Evolutionary conservation across 2,888 invertebrate genomes (phyloP).

Genomic region (Agrilus cyanescens): DNA sequence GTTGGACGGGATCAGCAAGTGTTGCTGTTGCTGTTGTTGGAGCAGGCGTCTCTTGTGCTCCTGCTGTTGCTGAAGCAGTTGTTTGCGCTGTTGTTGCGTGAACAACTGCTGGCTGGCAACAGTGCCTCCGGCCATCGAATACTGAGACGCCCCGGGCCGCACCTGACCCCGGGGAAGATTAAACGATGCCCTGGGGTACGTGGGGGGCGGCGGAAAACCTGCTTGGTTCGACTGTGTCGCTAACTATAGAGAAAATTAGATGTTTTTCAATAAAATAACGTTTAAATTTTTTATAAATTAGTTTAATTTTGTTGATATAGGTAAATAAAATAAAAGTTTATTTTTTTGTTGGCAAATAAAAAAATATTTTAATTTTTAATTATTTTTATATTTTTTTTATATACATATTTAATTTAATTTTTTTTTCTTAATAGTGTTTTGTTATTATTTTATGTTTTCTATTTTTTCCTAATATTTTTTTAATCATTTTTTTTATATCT

Average conservation of each 20-base stretch:
- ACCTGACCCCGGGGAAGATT: slow-evolving; percentile 16
- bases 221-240: slow-evolving; percentile 21
- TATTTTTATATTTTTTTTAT: too few species aligned
- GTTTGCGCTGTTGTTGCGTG: slow-evolving; percentile 31
- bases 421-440: too few species aligned
- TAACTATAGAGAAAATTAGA: slow-evolving; percentile 15
- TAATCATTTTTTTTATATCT: too few species aligned
- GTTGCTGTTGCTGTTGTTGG: slow-evolving; percentile 71
- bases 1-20: slow-evolving; percentile 67
- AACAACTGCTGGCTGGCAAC: slow-evolving; percentile 28
- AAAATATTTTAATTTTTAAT: too few species aligned
- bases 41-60: slow-evolving; percentile 59
- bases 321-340: too few species aligned
- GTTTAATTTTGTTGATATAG: too few species aligned
- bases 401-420: too few species aligned
- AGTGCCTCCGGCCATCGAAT: slow-evolving; percentile 18
- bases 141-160: slow-evolving; percentile 17
- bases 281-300: slow-evolving; percentile 5
- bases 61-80: slow-evolving; percentile 30
- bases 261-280: slow-evolving; percentile 2
- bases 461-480: too few species aligned
- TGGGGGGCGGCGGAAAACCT: slow-evolving; percentile 31
- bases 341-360: too few species aligned
- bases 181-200: slow-evolving; percentile 28
- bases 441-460: too few species aligned